Evolutionary conservation across 2,888 invertebrate species (phyloP).

Genomic region (Agonopterix arenella): DNA sequence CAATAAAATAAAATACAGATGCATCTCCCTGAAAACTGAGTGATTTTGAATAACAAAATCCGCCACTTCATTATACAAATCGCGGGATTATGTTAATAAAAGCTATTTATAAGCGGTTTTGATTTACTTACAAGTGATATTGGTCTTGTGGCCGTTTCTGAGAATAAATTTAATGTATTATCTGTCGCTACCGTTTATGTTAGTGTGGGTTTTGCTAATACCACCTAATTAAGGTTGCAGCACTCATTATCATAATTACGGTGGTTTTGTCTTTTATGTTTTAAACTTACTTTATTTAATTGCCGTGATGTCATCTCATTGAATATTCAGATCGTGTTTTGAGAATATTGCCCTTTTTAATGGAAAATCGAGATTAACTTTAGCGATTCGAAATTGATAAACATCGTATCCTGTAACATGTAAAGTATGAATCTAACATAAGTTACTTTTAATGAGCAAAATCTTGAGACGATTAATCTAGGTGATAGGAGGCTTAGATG

Average conservation of each 20-base stretch:
- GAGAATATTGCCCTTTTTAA: constrained; percentile 7
- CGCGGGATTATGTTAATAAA: constrained; percentile 66
- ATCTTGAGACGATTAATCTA: constrained; percentile 58
- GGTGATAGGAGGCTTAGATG: constrained; percentile 62
- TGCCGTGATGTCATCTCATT: constrained; percentile 17
- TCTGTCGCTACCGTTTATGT: constrained; percentile 62
- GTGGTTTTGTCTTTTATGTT: constrained; percentile 39
- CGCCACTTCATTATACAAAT: constrained; percentile 70
- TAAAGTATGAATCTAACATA: constrained; percentile 5
- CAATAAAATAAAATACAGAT: constrained; percentile 42
- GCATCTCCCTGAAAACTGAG: constrained; percentile 44
- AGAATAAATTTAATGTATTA: constrained; percentile 61
- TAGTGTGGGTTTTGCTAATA: constrained; percentile 61
- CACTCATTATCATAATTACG: constrained; percentile 42
- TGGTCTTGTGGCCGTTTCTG: constrained; percentile 53
- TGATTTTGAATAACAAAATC: constrained; percentile 54
- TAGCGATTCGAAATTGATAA: constrained; percentile 5
- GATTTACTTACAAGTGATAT: constrained; percentile 58
- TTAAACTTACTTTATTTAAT: constrained; percentile 31
- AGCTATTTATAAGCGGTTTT: constrained; percentile 65
- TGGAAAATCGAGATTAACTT: background rate
- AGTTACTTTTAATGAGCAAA: constrained; percentile 44
- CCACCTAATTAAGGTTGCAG: constrained; percentile 39
- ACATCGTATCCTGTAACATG: constrained; percentile 3
- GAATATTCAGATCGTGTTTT: constrained; percentile 11